Percentiles rank a stretch among this genome's conserved stretches.
phyloP scores from a whole-genome alignment of 2,797 vertebrate species.

The Heliangelus exortis region DNA sequence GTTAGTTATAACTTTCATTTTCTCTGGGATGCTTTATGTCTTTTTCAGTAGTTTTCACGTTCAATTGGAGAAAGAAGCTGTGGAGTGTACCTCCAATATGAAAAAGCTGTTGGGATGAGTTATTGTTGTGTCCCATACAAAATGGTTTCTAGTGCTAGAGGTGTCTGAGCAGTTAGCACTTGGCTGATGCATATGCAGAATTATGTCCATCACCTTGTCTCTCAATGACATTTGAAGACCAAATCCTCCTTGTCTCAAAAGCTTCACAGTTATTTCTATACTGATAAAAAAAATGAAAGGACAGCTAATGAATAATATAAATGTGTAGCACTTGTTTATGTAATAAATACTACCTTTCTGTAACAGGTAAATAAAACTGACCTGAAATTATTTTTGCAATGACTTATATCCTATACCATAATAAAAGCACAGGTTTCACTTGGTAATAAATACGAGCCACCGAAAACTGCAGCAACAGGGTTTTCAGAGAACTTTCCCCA shows the following conservation, averaged over 20 bases:
- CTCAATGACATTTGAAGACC: neutral
- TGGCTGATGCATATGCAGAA: fast-evolving
- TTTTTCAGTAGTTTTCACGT: neutral
- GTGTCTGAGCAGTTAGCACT: neutral
- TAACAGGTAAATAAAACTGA: neutral
- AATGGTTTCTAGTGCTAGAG: neutral
- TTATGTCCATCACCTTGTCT: neutral
- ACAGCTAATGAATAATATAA: neutral
- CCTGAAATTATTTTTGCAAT: neutral
- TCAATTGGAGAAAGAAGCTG: neutral
- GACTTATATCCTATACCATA: neutral
- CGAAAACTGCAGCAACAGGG: neutral
- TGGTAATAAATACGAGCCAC: neutral
- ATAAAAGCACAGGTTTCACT: neutral
- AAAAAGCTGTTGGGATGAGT: neutral
- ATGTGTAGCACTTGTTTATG: neutral
- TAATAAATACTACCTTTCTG: neutral
- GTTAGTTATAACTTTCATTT: neutral
- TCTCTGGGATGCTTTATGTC: neutral
- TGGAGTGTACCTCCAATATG: neutral
- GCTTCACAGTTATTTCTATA: neutral
- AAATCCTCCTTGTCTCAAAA: neutral
- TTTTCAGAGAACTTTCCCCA: neutral
- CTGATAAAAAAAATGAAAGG: neutral
- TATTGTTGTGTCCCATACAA: neutral